Base-by-base conservation (phyloP, 2,797 vertebrate species). In the Sphenodon punctatus region DNA sequence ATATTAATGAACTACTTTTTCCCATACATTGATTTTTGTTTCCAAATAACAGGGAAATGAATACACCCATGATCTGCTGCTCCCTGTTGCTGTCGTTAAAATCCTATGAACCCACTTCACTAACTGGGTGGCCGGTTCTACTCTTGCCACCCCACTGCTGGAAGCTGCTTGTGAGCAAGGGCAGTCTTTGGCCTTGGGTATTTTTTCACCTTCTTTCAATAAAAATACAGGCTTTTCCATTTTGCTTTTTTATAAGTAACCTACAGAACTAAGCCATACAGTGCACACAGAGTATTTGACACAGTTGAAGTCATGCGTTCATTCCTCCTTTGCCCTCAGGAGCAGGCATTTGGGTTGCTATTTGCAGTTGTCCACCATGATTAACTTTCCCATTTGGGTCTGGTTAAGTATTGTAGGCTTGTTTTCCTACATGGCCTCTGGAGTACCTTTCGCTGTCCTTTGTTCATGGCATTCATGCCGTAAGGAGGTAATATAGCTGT, bases 1-100 rank as follows among this genome's bases (percentile, higher is more conserved):
- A 87, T 87, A 82, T 80, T 88, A 87, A 92, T 88, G 72, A 9
- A 5, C 41, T 38, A 75, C 80, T 92, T 84, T 89, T 86, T 59
- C 84, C 86, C 55, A 46, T 67, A 63, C 30, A 39, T 53, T 82
- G 67, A 61, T 42, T 72, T 48, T 84, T 53, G 58, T 67, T 78
- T 67, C 49, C 78, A 76, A 65, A 68, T 67, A 39, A 5, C 46
- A 16, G 80, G 82, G 61, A 86, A 87, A 76, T 9, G 22, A 61
- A 69, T 53, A 55, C 55, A 64, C 7, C 64, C 36, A 39, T 9
- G 8, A 23, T 39, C 20, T 61, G 13, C n/a, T 13, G 48, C n/a
- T 63, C 45, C 34, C 27, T 30, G 55, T 39, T 32, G 20, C 43
- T 48, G 41, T 67, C 78, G 77, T 80, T 72, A 80, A 89, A 88